Percentiles rank a stretch among this genome's conserved stretches.
These are phyloP conservation scores for Malurus melanocephalus DNA, from an alignment of 2,113 vertebrate genomes.

Conservation along the genomic window DNA sequence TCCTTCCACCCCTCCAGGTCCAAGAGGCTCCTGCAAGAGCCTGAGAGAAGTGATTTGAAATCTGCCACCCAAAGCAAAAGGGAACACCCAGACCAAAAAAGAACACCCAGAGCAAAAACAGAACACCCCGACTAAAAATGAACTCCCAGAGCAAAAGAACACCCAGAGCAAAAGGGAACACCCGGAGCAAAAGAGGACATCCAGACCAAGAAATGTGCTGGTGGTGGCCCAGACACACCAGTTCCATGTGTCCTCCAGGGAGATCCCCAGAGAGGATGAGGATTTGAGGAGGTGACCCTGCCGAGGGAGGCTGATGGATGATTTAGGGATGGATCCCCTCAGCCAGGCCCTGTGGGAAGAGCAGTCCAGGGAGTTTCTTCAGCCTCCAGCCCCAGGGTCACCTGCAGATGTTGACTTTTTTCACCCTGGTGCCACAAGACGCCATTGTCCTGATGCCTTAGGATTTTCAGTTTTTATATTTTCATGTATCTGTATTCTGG, in stretches of 20 bases:
- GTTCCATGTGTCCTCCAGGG: background rate
- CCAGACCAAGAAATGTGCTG: too few species aligned
- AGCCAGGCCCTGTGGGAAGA: background rate
- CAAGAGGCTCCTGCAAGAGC: background rate
- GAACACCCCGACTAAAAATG: too few species aligned
- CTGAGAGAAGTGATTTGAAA: background rate
- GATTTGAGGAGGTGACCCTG: background rate
- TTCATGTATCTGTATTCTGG: too few species aligned
- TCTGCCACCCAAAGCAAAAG: background rate
- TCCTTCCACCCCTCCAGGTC: background rate
- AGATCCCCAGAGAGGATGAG: background rate
- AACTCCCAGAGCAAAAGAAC: too few species aligned
- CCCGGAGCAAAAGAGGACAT: too few species aligned
- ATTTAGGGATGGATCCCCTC: background rate
- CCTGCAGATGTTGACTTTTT: background rate
- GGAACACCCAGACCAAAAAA: too few species aligned
- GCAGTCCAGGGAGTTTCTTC: background rate
- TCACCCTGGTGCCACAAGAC: background rate
- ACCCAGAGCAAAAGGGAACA: too few species aligned
- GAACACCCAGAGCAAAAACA: too few species aligned
- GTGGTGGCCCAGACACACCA: accelerated
- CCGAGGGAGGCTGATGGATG: background rate
- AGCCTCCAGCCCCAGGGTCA: background rate
- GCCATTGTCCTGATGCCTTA: background rate
- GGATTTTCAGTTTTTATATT: too few species aligned